phyloP scores from a whole-genome alignment of 2,888 invertebrate genomes.

The Phengaris arion region DNA sequence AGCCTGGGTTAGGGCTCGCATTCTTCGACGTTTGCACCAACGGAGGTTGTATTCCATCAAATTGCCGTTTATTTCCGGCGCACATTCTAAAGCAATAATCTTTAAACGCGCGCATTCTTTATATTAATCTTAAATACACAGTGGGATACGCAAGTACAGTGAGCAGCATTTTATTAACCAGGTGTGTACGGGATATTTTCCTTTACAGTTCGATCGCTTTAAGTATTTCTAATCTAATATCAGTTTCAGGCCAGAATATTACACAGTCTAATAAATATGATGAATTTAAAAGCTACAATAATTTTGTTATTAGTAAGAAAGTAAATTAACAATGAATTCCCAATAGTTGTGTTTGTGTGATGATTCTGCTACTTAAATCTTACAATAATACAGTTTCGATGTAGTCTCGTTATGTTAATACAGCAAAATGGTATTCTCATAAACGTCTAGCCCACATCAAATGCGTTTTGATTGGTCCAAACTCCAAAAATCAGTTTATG shows the following conservation, averaged over 20 bases:
- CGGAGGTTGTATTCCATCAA: constrained; percentile 42
- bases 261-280: background rate
- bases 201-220: too few relatives aligned
- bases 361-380: too few relatives aligned
- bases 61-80: constrained; percentile 49
- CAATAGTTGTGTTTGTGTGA: background rate
- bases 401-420: too few relatives aligned
- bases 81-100: constrained; percentile 52
- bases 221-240: too few relatives aligned
- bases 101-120: constrained; percentile 51
- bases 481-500: too few relatives aligned
- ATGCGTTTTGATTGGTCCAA: too few relatives aligned
- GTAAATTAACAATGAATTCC: background rate
- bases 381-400: too few relatives aligned
- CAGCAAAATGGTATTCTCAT: too few relatives aligned
- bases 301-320: too few relatives aligned
- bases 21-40: constrained; percentile 32
- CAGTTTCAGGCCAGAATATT: too few relatives aligned
- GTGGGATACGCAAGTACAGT: constrained; percentile 26
- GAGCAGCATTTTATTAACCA: background rate
- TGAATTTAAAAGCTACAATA: background rate
- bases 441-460: too few relatives aligned
- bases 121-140: constrained; percentile 33
- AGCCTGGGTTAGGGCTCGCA: constrained; percentile 23
- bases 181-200: background rate